A percentile compares a stretch with the other conserved stretches of the same genome.
phyloP scores from a whole-genome alignment of 2,797 vertebrate species.

The Micrastur ruficollis region DNA sequence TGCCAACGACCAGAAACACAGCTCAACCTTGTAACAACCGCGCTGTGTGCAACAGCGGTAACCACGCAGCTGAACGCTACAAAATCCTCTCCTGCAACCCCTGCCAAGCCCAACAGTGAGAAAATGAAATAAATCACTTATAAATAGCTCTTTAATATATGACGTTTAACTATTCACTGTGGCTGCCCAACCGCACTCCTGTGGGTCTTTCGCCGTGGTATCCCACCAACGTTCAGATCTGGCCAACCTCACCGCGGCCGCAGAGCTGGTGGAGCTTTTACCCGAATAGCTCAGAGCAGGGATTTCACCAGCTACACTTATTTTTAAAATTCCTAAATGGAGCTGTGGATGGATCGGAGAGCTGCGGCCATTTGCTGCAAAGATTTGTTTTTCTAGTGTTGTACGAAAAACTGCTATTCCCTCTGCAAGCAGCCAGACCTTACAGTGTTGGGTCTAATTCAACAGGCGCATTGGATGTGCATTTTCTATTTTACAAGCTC shows the following conservation, averaged over 20 bases:
- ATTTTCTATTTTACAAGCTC: not conserved
- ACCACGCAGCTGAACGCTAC: not conserved
- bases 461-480: not conserved
- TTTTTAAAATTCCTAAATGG: not conserved
- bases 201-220: rapidly evolving
- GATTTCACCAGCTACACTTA: not conserved
- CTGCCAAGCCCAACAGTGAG: not conserved
- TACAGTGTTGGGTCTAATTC: rapidly evolving
- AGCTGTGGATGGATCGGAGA: not conserved
- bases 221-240: not conserved
- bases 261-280: not conserved
- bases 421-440: not conserved
- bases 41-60: not conserved
- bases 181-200: not conserved
- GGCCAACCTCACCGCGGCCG: not conserved
- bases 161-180: rapidly evolving
- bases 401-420: not conserved
- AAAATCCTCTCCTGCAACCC: not conserved
- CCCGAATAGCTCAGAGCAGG: not conserved
- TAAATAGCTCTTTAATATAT: not conserved
- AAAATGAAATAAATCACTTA: not conserved
- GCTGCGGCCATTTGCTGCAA: rapidly evolving
- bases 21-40: not conserved
- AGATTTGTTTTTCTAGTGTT: not conserved
- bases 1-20: not conserved